Percentiles rank a stretch among this genome's conserved stretches.
Evolutionary conservation across 2,797 vertebrate genomes (phyloP).

Genomic region (Pelochelys cantorii): DNA sequence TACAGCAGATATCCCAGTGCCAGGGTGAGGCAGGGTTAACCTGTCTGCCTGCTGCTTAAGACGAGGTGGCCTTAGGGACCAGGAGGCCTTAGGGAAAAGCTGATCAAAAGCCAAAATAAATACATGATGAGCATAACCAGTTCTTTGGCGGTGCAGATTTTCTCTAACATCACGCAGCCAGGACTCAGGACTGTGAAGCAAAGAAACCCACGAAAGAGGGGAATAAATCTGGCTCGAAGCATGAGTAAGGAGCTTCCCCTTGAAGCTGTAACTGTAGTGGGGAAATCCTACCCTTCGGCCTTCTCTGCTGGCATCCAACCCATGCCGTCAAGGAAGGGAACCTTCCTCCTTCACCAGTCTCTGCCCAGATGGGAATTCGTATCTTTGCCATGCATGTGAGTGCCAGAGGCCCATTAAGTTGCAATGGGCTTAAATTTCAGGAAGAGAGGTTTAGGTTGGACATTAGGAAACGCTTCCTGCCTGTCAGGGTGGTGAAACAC

Average conservation of each 20-base stretch:
- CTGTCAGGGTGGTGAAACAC: too few relatives aligned
- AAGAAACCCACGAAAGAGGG: not conserved
- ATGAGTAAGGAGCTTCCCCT: not conserved
- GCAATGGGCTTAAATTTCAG: too few relatives aligned
- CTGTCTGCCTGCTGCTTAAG: not conserved
- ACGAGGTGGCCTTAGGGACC: not conserved
- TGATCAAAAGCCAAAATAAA: not conserved
- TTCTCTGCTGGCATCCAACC: not conserved
- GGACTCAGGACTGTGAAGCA: not conserved
- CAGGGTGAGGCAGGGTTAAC: not conserved
- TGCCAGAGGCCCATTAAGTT: not conserved
- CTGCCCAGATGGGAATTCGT: not conserved
- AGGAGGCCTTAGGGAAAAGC: not conserved
- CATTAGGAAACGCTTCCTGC: too few relatives aligned
- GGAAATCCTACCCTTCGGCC: not conserved
- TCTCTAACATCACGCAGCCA: not conserved
- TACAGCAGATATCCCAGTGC: not conserved
- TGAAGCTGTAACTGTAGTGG: not conserved
- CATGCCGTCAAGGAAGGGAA: not conserved
- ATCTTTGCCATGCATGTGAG: not conserved
- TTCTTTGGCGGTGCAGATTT: not conserved
- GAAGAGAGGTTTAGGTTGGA: too few relatives aligned
- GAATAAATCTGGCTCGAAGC: not conserved
- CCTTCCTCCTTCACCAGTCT: not conserved
- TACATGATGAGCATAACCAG: not conserved